These are phyloP conservation scores for Hydrophis major DNA, from an alignment of 2,797 vertebrate genomes.

Conservation along the genomic window DNA sequence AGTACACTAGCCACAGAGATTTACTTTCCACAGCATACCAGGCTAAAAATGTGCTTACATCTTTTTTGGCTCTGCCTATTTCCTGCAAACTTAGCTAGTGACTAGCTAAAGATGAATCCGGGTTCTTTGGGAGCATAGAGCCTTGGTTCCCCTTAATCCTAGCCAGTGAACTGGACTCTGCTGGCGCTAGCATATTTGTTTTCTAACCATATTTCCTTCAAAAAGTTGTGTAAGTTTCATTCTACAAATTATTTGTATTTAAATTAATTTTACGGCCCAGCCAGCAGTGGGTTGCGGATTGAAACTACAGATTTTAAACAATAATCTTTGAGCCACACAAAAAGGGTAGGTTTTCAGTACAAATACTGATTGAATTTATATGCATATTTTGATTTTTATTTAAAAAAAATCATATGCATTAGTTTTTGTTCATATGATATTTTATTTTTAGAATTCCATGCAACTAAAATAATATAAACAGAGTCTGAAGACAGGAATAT, in stretches of 20 bases:
- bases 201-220: background rate
- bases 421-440: background rate
- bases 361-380: background rate
- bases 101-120: background rate
- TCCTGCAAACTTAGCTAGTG: background rate
- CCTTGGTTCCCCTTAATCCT: background rate
- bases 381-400: background rate
- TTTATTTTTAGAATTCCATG: background rate
- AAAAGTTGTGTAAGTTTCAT: background rate
- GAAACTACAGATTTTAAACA: background rate
- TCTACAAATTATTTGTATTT: background rate
- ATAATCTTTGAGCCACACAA: background rate
- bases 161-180: background rate
- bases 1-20: background rate
- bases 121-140: background rate
- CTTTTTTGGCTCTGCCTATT: background rate
- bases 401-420: background rate
- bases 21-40: background rate
- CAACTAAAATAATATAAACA: background rate
- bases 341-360: background rate
- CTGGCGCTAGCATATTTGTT: background rate
- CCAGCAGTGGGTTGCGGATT: background rate
- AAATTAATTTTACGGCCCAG: background rate
- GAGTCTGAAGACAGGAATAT: background rate
- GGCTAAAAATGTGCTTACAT: background rate